A percentile compares a stretch with the other conserved stretches of the same genome.
Conservation (phyloP, 1,140 invertebrate species). For the Pseudomyrmex flavicornis region DNA sequence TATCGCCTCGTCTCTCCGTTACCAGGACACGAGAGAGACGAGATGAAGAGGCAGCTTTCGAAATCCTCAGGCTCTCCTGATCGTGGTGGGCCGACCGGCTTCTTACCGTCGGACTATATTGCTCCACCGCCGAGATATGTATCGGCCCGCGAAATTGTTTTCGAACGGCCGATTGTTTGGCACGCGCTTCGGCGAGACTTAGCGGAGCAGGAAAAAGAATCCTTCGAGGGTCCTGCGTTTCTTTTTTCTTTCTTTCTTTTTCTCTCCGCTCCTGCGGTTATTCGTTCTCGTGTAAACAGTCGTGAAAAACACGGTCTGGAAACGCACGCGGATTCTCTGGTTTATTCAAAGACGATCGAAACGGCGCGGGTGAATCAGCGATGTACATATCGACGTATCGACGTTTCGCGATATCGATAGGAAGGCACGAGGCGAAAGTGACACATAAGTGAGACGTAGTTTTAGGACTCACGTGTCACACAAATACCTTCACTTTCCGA, state of each 20-base stretch:
- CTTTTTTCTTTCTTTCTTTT: background rate
- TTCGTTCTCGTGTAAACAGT: slow-evolving; percentile 24
- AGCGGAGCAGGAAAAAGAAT: background rate
- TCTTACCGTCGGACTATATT: slow-evolving; percentile 17
- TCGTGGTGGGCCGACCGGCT: background rate
- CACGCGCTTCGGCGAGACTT: slow-evolving; percentile 3
- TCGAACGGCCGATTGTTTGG: slow-evolving; percentile 52
- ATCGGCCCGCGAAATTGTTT: slow-evolving; percentile 47
- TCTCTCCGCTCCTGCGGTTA: background rate
- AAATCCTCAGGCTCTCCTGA: slow-evolving; percentile 21
- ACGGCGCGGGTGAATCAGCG: background rate
- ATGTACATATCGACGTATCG: background rate
- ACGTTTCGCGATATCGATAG: background rate
- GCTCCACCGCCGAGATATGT: slow-evolving; percentile 26
- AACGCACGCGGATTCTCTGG: background rate
- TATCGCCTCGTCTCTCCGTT: slow-evolving; percentile 70
- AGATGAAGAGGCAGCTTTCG: slow-evolving; percentile 48
- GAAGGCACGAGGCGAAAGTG: slow-evolving; percentile 3
- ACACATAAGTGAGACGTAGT: background rate
- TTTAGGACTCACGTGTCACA: background rate
- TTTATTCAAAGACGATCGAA: slow-evolving; percentile 3
- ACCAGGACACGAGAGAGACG: background rate
- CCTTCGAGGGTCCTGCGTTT: no score
- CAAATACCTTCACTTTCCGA: background rate
- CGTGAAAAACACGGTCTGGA: slow-evolving; percentile 7